Conservation (phyloP, 2,797 vertebrate species). For the Chelonia mydas region DNA sequence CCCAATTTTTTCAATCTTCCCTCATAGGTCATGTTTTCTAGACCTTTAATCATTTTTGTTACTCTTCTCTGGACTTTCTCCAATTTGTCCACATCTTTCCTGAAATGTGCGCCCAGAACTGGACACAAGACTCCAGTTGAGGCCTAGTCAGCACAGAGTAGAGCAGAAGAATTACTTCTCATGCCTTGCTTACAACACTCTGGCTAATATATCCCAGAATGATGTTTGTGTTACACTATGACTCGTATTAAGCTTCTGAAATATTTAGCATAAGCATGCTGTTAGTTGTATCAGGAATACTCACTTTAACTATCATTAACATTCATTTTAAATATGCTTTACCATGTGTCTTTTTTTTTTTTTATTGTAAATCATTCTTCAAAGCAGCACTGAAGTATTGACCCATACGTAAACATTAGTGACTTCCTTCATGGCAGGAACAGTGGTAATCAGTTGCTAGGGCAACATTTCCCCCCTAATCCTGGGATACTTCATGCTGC, state of each 20-base stretch:
- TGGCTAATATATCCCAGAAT: no score
- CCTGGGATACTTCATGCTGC: background rate
- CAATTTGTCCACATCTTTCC: no score
- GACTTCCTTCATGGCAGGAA: background rate
- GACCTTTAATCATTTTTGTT: no score
- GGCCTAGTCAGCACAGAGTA: no score
- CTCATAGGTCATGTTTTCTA: no score
- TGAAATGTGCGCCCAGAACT: no score
- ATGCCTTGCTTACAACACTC: no score
- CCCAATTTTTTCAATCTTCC: no score
- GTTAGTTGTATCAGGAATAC: background rate
- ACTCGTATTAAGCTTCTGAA: background rate
- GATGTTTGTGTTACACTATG: background rate
- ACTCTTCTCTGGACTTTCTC: no score
- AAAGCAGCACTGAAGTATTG: background rate
- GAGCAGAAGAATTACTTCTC: no score
- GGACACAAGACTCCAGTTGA: no score
- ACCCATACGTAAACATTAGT: background rate
- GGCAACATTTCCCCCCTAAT: background rate
- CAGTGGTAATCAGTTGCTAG: background rate
- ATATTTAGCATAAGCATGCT: background rate
- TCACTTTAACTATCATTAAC: accelerated
- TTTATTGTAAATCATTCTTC: background rate
- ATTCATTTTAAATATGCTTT: accelerated
- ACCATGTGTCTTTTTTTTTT: background rate